Percentiles rank a stretch among this genome's conserved stretches.
Conservation (phyloP, 2,797 vertebrate species). For the Onychomys leucogaster region DNA sequence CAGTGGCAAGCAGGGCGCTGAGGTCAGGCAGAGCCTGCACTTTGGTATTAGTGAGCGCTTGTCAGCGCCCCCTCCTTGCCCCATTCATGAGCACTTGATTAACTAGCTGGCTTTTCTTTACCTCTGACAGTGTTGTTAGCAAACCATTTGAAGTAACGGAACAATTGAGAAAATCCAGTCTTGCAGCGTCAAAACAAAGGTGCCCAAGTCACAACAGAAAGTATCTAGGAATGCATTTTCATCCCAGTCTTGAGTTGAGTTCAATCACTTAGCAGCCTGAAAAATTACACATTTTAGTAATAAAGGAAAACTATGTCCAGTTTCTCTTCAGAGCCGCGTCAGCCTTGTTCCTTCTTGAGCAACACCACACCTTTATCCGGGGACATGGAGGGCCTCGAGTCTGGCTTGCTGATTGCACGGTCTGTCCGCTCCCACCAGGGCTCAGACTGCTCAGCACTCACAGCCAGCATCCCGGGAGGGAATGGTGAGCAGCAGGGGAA, state of each 20-base stretch:
- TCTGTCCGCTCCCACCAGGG: not conserved
- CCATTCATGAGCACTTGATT: constrained; percentile 15
- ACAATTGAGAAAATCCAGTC: not conserved
- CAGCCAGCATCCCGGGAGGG: constrained; percentile 62
- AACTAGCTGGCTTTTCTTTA: not conserved
- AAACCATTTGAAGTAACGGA: constrained; percentile 13
- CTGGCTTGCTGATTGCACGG: not conserved
- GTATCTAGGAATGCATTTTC: not conserved
- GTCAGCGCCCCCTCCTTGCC: not conserved
- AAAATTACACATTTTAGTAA: not conserved
- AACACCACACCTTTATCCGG: not conserved
- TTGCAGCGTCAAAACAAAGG: not conserved
- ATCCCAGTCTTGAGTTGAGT: not conserved
- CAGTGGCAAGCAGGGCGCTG: not conserved
- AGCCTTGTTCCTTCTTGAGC: not conserved
- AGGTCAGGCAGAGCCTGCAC: not conserved
- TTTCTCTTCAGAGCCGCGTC: not conserved
- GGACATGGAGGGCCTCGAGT: not conserved
- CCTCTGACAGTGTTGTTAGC: not conserved
- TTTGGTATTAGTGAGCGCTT: not conserved
- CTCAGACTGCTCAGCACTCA: constrained; percentile 57
- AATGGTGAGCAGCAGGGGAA: not conserved
- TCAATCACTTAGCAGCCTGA: not conserved
- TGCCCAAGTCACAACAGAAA: not conserved
- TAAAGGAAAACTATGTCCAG: not conserved